Base-by-base conservation (phyloP, 2,797 vertebrate species). In the Danionella dracula region DNA sequence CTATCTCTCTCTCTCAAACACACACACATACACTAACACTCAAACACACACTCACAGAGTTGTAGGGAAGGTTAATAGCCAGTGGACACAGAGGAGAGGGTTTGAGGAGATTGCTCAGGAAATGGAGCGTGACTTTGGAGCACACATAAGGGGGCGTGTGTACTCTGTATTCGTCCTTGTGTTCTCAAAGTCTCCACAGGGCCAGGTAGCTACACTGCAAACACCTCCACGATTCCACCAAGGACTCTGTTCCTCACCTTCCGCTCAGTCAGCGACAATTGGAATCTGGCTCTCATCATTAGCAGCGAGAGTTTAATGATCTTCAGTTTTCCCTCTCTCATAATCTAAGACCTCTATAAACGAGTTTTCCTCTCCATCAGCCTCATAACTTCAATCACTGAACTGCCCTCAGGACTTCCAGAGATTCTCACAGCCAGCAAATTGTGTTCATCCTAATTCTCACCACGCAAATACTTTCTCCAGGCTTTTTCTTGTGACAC, bases 1-100 rank as follows among this genome's bases (percentile, higher is more conserved):
- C 74, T 46, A 16, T 66, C 59, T 73, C 66, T 76, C 31, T n/a
- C 54, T 19, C 44, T 16, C 58, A 40, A 35, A 34, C 41, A 23
- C 63, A 21, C 31, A 50, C 32, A 32, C 54, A n/a, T n/a, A 46
- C 45, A 56, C 69, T 41, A 61, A 63, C 19, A 73, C 73, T 57
- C 75, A 70, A 70, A 77, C 66, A 55, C 68, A 76, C 55, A 53
- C 60, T 71, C 50, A 71, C 66, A 46, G 37, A 60, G 62, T 55
- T 76, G 60, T 75, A 78, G 78, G 79, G 71, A 77, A 79, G 79
- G 76, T 83, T 81, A 86, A 84, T 78, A 74, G 78, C 60, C 74
- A 76, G 76, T 75, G 76, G 71, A 70, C 72, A 71, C 66, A 60
- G 72, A 78, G 75, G 77, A 73, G 65, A 49, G 42, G 67, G 77